A percentile compares a stretch with the other conserved stretches of the same genome.
phyloP scores from a whole-genome alignment of 2,888 invertebrate genomes.

The Netelia virgata region DNA sequence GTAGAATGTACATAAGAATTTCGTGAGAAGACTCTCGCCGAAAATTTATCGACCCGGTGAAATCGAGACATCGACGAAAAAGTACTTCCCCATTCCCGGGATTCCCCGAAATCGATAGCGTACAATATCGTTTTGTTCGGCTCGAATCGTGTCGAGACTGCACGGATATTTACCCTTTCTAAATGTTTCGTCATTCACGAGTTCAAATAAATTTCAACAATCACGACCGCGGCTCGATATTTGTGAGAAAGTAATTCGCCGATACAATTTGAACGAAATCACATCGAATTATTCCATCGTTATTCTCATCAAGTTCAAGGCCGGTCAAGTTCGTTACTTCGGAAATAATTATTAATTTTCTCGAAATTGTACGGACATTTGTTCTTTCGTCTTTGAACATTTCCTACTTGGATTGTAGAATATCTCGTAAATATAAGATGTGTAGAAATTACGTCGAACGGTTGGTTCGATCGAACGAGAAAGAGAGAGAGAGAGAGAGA shows the following conservation, averaged over 20 bases:
- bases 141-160: neutral
- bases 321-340: neutral
- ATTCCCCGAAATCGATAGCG: constrained; percentile 41
- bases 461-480: constrained; percentile 54
- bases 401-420: constrained; percentile 66
- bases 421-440: constrained; percentile 72
- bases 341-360: neutral
- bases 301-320: neutral
- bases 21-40: constrained; percentile 2
- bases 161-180: neutral
- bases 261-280: neutral
- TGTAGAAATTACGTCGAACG: constrained; percentile 69
- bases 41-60: constrained; percentile 60
- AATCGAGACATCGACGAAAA: constrained; percentile 51
- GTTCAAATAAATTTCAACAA: neutral
- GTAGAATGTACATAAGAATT: neutral
- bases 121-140: constrained; percentile 1
- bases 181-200: neutral
- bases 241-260: neutral
- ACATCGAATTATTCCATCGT: neutral
- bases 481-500: constrained; percentile 28
- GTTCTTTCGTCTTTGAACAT: neutral
- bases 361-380: neutral
- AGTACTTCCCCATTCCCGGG: constrained; percentile 51
- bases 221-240: neutral